Evolutionary conservation across 2,797 vertebrate species (phyloP), one percentile per base, ranked within the genome.

Genomic region (Falco concolor): DNA sequence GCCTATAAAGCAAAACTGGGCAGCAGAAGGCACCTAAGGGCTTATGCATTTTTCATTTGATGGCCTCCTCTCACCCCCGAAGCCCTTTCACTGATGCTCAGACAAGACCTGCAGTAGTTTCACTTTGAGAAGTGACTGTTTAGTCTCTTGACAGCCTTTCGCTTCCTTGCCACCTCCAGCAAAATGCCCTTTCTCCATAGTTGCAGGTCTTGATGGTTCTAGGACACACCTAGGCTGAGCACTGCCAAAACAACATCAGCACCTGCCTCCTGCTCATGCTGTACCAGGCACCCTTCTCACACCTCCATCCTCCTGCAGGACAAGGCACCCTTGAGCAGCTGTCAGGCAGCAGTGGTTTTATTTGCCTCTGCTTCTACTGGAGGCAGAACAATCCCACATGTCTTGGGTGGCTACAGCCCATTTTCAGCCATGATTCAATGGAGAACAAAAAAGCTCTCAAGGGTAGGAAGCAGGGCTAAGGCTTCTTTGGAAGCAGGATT

Each of bases 361-460:
- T 92, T 72, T 90, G 44, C 67, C 47, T 94, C 61, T 73, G 61
- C 61, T 91, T 54, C 50, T 38, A 18, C 59, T 52, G 69, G 50
- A 44, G 17, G 44, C 44, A 44, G 18, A 87, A 44, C 42, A 12
- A 44, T 44, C 42, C 28, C 57, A 30, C 22, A 2, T 34, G 15
- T 15, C 86, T 61, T 90, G 74, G 77, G 64, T 84, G 90, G 90
- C 88, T 95, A 6, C 63, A 73, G 59, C n/a, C 59, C 47, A 23
- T 87, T 90, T 90, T 47, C 70, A 54, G 2, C 45, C 25, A 12
- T 2, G 30, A 88, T 81, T 94, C 75, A 90, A 21, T 34, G 49
- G 27, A 90, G 81, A 96, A 90, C 80, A 96, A 96, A 95, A 91
- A 88, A 74, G 20, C 81, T 81, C 90, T 95, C 5, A 6, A 56